Evolutionary conservation across 1,140 invertebrate species (phyloP).

Genomic region (Bombus confusus): DNA sequence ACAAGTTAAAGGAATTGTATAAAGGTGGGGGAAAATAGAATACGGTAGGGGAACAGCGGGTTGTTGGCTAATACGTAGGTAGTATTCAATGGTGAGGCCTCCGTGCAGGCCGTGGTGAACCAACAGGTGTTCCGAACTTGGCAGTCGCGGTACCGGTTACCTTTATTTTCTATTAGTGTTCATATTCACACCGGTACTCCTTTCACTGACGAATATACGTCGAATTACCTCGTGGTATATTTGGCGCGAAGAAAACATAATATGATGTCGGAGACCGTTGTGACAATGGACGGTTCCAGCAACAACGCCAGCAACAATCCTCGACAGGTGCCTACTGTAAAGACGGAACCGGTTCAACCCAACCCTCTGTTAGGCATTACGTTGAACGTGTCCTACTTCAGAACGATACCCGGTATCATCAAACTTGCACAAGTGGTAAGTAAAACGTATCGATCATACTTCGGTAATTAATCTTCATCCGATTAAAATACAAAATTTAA

Average conservation of each 20-base stretch:
- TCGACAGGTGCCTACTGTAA: conserved; percentile 70
- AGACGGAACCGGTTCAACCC: conserved; percentile 74
- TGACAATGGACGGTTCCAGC: conserved; percentile 75
- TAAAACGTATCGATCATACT: neutral
- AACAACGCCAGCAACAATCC: conserved; percentile 72
- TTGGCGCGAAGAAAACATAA: conserved; percentile 55
- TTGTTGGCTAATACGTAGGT: conserved; percentile 60
- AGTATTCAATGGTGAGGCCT: conserved; percentile 71
- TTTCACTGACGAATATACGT: conserved; percentile 44
- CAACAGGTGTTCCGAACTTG: conserved; percentile 67
- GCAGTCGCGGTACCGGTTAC: conserved; percentile 46
- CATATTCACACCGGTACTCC: conserved; percentile 3
- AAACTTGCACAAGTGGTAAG: conserved; percentile 83
- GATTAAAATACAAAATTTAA: no score
- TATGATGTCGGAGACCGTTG: conserved; percentile 79
- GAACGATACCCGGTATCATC: conserved; percentile 82
- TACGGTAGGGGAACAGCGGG: conserved; percentile 66
- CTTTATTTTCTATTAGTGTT: conserved; percentile 45
- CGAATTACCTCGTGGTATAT: conserved; percentile 15
- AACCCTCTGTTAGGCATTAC: conserved; percentile 75
- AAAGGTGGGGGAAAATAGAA: conserved; percentile 36
- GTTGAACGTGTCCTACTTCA: conserved; percentile 82
- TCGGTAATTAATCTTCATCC: neutral
- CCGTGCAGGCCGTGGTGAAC: conserved; percentile 66
- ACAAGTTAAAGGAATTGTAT: conserved; percentile 40